phyloP scores from a whole-genome alignment of 1,140 invertebrate genomes.

The Drusus annulatus region DNA sequence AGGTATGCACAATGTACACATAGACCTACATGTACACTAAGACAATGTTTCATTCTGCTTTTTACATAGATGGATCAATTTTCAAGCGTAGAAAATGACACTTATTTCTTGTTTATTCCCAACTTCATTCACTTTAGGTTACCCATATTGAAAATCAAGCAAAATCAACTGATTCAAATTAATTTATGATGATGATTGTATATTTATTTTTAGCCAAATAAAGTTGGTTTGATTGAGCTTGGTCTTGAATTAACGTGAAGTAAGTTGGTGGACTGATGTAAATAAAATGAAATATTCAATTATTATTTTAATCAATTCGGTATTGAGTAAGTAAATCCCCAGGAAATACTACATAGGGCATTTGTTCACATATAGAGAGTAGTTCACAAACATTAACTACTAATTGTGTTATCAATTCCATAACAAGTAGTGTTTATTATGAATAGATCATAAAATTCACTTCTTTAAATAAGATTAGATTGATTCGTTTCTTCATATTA shows the following conservation, averaged over 20 bases:
- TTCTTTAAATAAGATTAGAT: slow-evolving; percentile 28
- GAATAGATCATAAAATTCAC: slow-evolving; percentile 21
- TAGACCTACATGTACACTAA: neutral
- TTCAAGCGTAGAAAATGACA: too few species aligned
- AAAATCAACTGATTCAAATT: neutral
- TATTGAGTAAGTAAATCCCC: too few species aligned
- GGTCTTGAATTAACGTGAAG: too few species aligned
- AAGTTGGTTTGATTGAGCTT: too few species aligned
- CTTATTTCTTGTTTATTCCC: too few species aligned
- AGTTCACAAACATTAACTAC: slow-evolving; percentile 28
- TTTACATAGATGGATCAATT: too few species aligned
- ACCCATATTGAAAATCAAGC: neutral
- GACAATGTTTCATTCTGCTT: neutral
- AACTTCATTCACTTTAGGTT: too few species aligned
- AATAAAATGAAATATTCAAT: too few species aligned
- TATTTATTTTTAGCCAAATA: too few species aligned
- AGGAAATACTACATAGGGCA: too few species aligned
- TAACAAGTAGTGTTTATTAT: slow-evolving; percentile 18
- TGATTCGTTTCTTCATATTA: slow-evolving; percentile 35
- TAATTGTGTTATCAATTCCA: slow-evolving; percentile 42
- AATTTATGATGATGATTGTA: slow-evolving; percentile 1
- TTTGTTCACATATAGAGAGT: neutral
- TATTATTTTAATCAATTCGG: too few species aligned
- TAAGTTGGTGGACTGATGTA: too few species aligned
- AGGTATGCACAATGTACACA: slow-evolving; percentile 6